Conservation (phyloP, 1,140 invertebrate genomes). For the Brachionus asplanchnoidis region DNA sequence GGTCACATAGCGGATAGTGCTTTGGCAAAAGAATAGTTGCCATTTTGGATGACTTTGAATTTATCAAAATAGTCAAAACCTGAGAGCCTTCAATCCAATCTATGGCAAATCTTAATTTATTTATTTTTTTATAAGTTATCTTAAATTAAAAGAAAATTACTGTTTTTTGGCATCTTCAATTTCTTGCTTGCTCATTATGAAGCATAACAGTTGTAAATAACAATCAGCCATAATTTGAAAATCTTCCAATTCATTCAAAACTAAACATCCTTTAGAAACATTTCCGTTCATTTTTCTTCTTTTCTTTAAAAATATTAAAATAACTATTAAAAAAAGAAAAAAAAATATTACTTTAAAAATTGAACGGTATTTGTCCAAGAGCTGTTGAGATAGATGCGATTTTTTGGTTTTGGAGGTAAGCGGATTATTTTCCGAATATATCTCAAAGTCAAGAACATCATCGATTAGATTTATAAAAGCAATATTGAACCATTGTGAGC, state of each 20-base stretch:
- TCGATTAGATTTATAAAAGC: neutral
- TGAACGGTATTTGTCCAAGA: constrained; percentile 25
- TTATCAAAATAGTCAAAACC: constrained; percentile 26
- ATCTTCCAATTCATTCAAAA: constrained; percentile 13
- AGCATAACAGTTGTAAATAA: constrained; percentile 6
- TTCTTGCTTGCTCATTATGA: constrained; percentile 16
- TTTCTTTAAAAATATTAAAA: neutral
- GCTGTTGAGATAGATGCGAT: neutral
- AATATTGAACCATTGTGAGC: constrained; percentile 6
- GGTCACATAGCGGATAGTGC: neutral
- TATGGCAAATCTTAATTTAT: constrained; percentile 18
- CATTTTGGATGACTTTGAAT: constrained; percentile 39
- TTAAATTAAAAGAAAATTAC: neutral
- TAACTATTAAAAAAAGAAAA: neutral
- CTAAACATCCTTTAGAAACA: neutral
- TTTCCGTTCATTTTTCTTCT: neutral
- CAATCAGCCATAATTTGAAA: neutral
- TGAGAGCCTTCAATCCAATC: constrained; percentile 38
- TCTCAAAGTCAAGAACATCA: constrained; percentile 8
- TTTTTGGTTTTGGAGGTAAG: neutral
- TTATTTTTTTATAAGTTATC: neutral
- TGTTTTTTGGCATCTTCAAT: constrained; percentile 39
- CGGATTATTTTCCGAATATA: constrained; percentile 10
- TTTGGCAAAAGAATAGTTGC: constrained; percentile 33
- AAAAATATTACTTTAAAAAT: constrained; percentile 15